These are phyloP conservation scores for Caenorhabditis sulstoni DNA, from an alignment of 2,888 invertebrate genomes.

Conservation along the genomic window DNA sequence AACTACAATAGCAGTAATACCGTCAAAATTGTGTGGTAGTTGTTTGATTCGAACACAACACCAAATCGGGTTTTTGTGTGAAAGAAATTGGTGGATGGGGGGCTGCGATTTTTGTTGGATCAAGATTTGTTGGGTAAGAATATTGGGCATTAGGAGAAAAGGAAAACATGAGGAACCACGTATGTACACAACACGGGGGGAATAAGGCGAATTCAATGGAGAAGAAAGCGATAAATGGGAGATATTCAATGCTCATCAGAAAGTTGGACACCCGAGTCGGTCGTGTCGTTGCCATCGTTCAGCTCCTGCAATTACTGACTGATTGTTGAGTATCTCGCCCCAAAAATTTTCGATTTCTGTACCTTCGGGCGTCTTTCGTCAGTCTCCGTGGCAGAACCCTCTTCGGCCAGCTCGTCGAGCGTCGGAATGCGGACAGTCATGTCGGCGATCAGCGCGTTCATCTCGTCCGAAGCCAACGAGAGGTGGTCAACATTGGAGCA, in stretches of 20 bases:
- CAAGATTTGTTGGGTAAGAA: constrained; percentile 22
- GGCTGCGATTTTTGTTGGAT: too few species aligned
- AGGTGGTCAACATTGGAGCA: constrained; percentile 74
- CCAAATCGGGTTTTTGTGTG: constrained; percentile 8
- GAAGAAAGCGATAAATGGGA: background rate
- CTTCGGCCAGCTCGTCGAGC: constrained; percentile 61
- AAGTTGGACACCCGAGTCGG: constrained; percentile 68
- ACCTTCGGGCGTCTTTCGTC: constrained; percentile 61
- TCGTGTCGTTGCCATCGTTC: constrained; percentile 71
- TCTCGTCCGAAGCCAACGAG: constrained; percentile 78
- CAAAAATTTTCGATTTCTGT: constrained; percentile 1
- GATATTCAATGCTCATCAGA: constrained; percentile 57
- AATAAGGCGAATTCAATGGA: constrained; percentile 3
- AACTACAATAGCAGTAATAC: constrained; percentile 21
- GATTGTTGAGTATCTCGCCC: background rate
- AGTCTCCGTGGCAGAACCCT: constrained; percentile 62
- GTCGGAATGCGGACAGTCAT: constrained; percentile 72
- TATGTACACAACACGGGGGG: constrained; percentile 63
- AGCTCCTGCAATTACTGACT: constrained; percentile 57
- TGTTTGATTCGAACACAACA: background rate
- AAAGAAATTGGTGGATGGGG: constrained; percentile 9
- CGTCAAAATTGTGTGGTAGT: constrained; percentile 53
- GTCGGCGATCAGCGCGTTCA: constrained; percentile 78
- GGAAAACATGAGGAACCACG: constrained; percentile 36
- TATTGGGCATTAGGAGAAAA: constrained; percentile 44